Percentiles rank a stretch among this genome's conserved stretches.
Conservation (phyloP, 2,888 invertebrate genomes). For the Cylindroiulus punctatus region DNA sequence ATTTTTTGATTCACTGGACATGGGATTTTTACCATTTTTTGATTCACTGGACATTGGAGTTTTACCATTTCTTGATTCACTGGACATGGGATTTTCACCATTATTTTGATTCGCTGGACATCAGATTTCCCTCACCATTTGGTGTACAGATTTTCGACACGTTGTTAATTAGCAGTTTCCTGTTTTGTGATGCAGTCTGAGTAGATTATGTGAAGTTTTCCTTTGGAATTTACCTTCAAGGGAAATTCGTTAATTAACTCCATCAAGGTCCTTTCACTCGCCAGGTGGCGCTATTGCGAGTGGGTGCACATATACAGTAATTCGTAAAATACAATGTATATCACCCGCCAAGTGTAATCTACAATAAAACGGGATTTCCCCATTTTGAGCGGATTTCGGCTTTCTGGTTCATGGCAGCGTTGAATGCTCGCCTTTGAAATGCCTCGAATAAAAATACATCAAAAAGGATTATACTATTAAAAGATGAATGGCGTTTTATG, state of each 20-base stretch:
- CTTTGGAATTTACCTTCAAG: not conserved
- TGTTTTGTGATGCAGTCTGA: too few species aligned
- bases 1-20: too few species aligned
- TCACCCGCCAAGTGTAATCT: not conserved
- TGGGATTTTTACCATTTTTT: too few species aligned
- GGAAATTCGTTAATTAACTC: not conserved
- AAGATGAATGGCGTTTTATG: slow-evolving; percentile 28
- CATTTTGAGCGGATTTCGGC: slow-evolving; percentile 35
- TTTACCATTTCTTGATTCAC: too few species aligned
- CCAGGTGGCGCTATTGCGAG: not conserved
- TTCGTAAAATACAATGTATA: not conserved
- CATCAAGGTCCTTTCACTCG: not conserved
- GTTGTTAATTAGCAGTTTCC: too few species aligned
- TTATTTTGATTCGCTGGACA: too few species aligned
- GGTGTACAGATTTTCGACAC: too few species aligned
- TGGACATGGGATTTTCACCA: too few species aligned
- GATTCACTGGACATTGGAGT: too few species aligned
- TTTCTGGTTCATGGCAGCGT: slow-evolving; percentile 15
- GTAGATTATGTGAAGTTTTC: not conserved
- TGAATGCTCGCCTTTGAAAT: not conserved
- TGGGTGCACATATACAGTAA: too few species aligned
- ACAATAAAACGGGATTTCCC: slow-evolving; percentile 40
- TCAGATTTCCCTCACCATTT: too few species aligned
- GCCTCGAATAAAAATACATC: slow-evolving; percentile 26
- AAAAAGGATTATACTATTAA: slow-evolving; percentile 45